Base-by-base conservation (phyloP, 2,888 invertebrate species). In the Polymixis lichenea region DNA sequence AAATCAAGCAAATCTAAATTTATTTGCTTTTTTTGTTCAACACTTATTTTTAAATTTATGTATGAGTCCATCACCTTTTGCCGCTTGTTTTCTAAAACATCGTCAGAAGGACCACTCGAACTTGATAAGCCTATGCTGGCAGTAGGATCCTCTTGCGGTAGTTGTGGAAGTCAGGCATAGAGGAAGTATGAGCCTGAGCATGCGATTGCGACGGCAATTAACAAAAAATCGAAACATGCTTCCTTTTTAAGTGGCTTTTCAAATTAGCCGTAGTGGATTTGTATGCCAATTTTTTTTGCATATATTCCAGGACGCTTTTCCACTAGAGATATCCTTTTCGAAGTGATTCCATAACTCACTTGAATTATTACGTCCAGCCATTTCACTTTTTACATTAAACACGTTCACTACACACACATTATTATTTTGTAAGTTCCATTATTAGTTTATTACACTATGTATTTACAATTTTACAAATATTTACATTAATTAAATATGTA, bases 291-390 rank as follows among this genome's bases (percentile, higher is more conserved):
- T 62, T 71, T 71, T 61, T 2, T 71, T 61, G 4, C 71, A 62
- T 38, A 71, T 5, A 2, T 71, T 46, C 4, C 71, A 71, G 8
- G 9, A 19, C 1, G 62, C 51, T 71, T 71, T 71, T 62, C 62
- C 49, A 62, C 62, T 71, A 0, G 17, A 0, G 0, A 1, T 49
- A 38, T 71, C 71, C 25, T 71, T 70, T 32, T 61, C 38, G 0
- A 38, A 70, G n/a, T 61, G 60, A 49, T 46, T 19, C 61, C 70
- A 70, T 0, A 70, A 38, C 1, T 60, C 70, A 32, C 70, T 70
- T 19, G 64, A 64, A 64, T 64, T 62, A 61, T 61, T 61, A 43
- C 68, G 56, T 55, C 69, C 56, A 22, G 69, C 55, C 56, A 69
- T 69, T 68, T 51, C 38, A 19, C 9, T 61, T 61, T 6, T 62